phyloP scores from a whole-genome alignment of 1,140 invertebrate genomes.

The Heliothis virescens region DNA sequence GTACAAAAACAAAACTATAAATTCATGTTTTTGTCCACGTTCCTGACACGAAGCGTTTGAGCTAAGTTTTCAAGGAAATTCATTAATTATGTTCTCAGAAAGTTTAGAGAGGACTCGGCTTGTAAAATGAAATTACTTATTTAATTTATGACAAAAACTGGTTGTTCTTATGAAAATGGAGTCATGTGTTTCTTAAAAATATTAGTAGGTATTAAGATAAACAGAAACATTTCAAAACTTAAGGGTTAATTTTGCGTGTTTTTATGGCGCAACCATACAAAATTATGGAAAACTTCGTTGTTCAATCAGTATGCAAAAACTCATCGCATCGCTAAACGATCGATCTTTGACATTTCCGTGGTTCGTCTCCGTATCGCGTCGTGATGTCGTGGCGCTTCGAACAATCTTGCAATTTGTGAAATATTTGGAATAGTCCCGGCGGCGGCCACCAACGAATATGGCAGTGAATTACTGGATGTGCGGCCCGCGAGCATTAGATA shows the following conservation, averaged over 20 bases:
- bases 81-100: slow-evolving; percentile 44
- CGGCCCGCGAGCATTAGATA: slow-evolving; percentile 40
- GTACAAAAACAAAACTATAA: slow-evolving; percentile 6
- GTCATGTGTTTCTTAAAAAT: neutral
- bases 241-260: neutral
- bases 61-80: slow-evolving; percentile 55
- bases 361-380: slow-evolving; percentile 52
- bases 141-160: slow-evolving; percentile 9
- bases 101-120: slow-evolving; percentile 39
- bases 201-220: neutral
- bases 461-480: slow-evolving; percentile 50
- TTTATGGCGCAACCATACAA: neutral
- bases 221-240: no score
- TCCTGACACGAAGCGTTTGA: slow-evolving; percentile 27
- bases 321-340: slow-evolving; percentile 39
- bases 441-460: slow-evolving; percentile 75
- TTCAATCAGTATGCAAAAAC: slow-evolving; percentile 20
- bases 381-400: slow-evolving; percentile 65
- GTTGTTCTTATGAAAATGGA: slow-evolving; percentile 2
- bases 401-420: slow-evolving; percentile 79
- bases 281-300: neutral
- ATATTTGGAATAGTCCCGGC: slow-evolving; percentile 78
- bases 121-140: slow-evolving; percentile 16
- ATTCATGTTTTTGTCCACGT: slow-evolving; percentile 30
- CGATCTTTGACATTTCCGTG: slow-evolving; percentile 43